Evolutionary conservation across 1,140 invertebrate genomes (phyloP), one percentile per base, ranked within the genome.

Genomic region (Agraylea sexmaculata): DNA sequence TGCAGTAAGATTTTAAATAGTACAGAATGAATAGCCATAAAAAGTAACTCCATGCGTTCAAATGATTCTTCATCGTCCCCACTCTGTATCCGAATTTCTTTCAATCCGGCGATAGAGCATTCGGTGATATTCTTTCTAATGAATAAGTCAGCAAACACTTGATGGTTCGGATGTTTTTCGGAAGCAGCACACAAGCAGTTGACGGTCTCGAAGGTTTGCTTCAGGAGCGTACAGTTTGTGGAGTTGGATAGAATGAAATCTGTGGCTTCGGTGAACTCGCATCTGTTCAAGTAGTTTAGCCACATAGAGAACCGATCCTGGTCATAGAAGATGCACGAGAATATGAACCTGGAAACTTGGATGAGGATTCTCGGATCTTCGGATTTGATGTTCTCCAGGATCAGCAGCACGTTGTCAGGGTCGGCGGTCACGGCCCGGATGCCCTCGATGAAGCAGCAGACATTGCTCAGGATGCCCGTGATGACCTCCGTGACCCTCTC

Each of bases 381-480:
- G 31, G 67, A 69, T 20, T 69, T 62, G 5, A 78, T 57, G 22
- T 71, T 54, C 32, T 68, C 62, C 3, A 82, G 54, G 13, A 83
- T 53, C 12, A 58, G 57, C 10, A 52, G 53, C 2, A 71, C 47
- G 17, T 75, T 55, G 11, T 56, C 50, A 6, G 62, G 47, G 36
- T 61, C 59, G 31, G 60, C 56, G 10, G 59, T 51, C 2, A 78
- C 45, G 6, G 47, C 40, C 18, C 60, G 45, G 4, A 75, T 57
- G 3, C 69, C 54, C 49, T 66, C 52, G 42, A 64, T 53, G 15
- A 72, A 56, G 45, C 74, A 76, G 47, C 76, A 76, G 64, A 84
- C 73, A 54, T 86, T 85, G 1, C 72, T 78, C 41, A 81, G 61
- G 31, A 83, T 77, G 7, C 82, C 82, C 15, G 83, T 60, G 2